A percentile compares a stretch with the other conserved stretches of the same genome.
Evolutionary conservation across 1,140 invertebrate species (phyloP).

Genomic region (Eumeta japonica): DNA sequence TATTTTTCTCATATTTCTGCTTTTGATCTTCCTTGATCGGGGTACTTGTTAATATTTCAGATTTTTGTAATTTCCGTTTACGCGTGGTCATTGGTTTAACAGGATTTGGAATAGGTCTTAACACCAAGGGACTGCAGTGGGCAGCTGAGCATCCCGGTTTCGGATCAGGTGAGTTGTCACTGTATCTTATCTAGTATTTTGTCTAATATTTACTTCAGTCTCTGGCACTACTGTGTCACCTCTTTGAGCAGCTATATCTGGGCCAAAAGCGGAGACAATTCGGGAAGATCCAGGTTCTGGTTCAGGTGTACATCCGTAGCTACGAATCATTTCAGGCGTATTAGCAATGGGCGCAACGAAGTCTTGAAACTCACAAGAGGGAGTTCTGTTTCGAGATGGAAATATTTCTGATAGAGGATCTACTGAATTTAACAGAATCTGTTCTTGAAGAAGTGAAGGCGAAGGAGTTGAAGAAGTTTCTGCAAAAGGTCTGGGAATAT

Average conservation of each 20-base stretch:
- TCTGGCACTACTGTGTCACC: conserved; percentile 11
- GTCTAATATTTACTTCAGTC: conserved; percentile 9
- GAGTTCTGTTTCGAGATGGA: conserved; percentile 16
- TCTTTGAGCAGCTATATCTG: conserved; percentile 15
- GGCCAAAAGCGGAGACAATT: conserved; percentile 16
- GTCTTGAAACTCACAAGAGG: conserved; percentile 13
- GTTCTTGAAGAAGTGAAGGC: conserved; percentile 16
- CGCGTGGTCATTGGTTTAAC: conserved; percentile 16
- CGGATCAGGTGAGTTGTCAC: conserved; percentile 9
- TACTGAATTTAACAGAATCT: conserved; percentile 17
- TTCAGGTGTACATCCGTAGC: conserved; percentile 13
- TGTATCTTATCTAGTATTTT: conserved; percentile 9
- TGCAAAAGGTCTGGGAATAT: conserved; percentile 44
- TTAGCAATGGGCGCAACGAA: conserved; percentile 17
- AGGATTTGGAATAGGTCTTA: conserved; percentile 17
- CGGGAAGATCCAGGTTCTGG: conserved; percentile 16
- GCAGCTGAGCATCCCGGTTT: conserved; percentile 7
- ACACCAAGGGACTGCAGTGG: conserved; percentile 14
- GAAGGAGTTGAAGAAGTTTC: conserved; percentile 14
- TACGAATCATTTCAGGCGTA: conserved; percentile 15
- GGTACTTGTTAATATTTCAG: conserved; percentile 18
- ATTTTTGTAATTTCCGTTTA: conserved; percentile 21
- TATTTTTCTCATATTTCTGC: conserved; percentile 19
- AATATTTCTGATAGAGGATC: conserved; percentile 19
- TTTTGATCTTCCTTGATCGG: conserved; percentile 18